These are phyloP conservation scores for Bimastos eiseni DNA, from an alignment of 2,888 invertebrate species.

Conservation along the genomic window DNA sequence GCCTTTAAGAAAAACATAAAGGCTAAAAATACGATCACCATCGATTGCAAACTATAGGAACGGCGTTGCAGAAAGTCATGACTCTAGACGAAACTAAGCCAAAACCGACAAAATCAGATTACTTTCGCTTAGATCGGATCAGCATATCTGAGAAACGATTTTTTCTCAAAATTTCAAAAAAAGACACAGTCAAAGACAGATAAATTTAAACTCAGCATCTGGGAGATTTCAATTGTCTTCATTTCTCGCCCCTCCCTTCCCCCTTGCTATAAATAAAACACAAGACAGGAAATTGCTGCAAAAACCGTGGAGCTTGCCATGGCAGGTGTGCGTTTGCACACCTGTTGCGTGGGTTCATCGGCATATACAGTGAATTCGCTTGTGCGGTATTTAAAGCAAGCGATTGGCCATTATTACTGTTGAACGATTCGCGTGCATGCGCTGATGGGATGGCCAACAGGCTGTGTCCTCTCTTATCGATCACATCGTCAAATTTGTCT, in stretches of 20 bases:
- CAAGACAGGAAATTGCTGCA: conserved; percentile 6
- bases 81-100: too few species aligned
- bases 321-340: neutral
- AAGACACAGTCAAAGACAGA: neutral
- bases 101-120: too few species aligned
- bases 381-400: neutral
- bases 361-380: neutral
- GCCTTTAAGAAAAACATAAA: too few species aligned
- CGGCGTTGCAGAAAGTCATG: too few species aligned
- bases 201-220: neutral
- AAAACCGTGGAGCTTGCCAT: neutral
- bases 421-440: neutral
- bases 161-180: neutral
- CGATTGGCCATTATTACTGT: neutral
- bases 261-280: neutral
- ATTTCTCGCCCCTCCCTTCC: neutral
- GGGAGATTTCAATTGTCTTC: neutral
- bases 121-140: too few species aligned
- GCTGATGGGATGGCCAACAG: neutral
- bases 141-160: neutral
- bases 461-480: neutral
- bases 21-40: too few species aligned
- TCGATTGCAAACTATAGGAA: too few species aligned
- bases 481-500: neutral
- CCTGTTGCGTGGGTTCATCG: neutral